Percentiles rank a stretch among this genome's conserved stretches.
Evolutionary conservation across 2,797 vertebrate species (phyloP).

Genomic region (Myotis daubentonii): DNA sequence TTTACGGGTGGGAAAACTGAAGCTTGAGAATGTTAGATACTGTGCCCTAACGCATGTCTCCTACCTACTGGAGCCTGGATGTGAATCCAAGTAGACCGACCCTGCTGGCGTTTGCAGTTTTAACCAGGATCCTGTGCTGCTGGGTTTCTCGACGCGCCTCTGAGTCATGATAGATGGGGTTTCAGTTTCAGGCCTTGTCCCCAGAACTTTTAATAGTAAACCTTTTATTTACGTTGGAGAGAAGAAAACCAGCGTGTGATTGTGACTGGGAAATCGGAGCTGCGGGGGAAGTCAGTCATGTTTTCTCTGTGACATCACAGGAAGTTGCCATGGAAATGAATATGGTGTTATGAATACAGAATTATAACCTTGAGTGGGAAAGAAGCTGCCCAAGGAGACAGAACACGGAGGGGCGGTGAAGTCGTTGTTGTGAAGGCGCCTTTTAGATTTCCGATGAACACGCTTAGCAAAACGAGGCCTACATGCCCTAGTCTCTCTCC

Average conservation of each 20-base stretch:
- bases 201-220: neutral
- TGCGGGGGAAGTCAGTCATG: neutral
- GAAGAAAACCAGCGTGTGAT: conserved; percentile 38
- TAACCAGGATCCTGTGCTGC: neutral
- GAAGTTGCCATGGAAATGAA: conserved; percentile 71
- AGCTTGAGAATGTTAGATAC: neutral
- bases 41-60: accelerated
- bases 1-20: neutral
- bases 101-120: neutral
- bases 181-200: neutral
- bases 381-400: conserved; percentile 45
- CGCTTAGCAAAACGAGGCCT: conserved; percentile 35
- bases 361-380: conserved; percentile 59
- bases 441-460: conserved; percentile 56
- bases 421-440: conserved; percentile 32
- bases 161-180: neutral
- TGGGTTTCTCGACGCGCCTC: neutral
- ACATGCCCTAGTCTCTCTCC: conserved; percentile 33
- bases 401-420: conserved; percentile 10
- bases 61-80: neutral
- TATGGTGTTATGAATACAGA: conserved; percentile 70
- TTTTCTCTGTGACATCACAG: conserved; percentile 74
- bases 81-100: neutral
- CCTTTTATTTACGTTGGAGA: conserved; percentile 39
- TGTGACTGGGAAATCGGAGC: conserved; percentile 43